Conservation (phyloP, 1,140 invertebrate genomes). For the Drosophila sp. region DNA sequence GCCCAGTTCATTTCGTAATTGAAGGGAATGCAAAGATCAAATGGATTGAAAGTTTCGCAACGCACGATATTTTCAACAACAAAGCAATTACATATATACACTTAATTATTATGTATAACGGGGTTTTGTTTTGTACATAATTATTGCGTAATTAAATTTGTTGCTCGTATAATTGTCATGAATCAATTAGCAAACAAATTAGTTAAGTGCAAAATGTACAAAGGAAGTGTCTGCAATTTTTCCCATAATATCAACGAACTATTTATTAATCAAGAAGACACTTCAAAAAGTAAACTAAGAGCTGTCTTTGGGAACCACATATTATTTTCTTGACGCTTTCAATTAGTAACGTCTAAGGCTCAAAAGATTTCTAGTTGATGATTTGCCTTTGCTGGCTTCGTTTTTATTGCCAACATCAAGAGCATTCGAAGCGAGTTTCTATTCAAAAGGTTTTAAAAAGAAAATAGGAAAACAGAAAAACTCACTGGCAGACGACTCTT, state of each 20-base stretch:
- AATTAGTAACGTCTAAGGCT: background rate
- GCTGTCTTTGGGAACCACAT: no score
- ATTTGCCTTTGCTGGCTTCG: background rate
- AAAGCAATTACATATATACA: background rate
- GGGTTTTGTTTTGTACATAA: no score
- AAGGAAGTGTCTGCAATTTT: no score
- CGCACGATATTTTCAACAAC: background rate
- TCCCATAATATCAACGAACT: no score
- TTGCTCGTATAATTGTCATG: no score
- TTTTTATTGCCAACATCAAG: background rate
- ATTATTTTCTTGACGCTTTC: background rate
- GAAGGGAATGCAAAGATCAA: constrained; percentile 7
- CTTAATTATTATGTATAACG: background rate
- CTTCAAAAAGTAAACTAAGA: no score
- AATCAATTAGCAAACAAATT: no score
- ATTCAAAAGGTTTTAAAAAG: constrained; percentile 9
- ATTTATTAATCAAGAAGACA: no score
- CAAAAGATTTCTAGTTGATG: background rate
- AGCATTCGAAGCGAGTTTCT: background rate
- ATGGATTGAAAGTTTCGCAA: background rate
- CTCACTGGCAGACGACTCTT: constrained; percentile 13
- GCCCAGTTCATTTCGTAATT: background rate
- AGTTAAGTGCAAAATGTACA: no score
- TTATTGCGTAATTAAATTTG: no score
- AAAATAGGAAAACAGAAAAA: background rate